These are phyloP conservation scores for Acanthis flammea DNA, from an alignment of 2,797 vertebrate species.

Conservation along the genomic window DNA sequence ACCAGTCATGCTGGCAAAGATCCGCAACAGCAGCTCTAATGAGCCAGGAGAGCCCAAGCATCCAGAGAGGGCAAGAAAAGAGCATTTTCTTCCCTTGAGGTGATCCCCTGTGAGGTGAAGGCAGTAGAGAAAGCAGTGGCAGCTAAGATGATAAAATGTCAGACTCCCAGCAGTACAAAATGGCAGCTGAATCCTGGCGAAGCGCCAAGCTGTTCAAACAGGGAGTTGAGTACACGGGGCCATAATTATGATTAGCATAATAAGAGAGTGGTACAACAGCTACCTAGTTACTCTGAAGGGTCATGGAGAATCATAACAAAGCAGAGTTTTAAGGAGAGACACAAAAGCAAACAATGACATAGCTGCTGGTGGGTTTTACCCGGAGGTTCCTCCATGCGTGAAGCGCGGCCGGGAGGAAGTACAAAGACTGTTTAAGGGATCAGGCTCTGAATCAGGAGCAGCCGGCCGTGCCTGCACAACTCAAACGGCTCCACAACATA, in stretches of 20 bases:
- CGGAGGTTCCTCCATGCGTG: slow-evolving; percentile 37
- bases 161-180: slow-evolving; percentile 47
- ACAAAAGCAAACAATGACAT: slow-evolving; percentile 48
- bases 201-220: slow-evolving; percentile 3
- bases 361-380: slow-evolving; percentile 12
- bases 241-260: slow-evolving; percentile 34
- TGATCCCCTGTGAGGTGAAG: not conserved
- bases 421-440: slow-evolving; percentile 38
- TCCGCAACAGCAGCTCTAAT: accelerated
- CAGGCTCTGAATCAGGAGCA: not conserved
- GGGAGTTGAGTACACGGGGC: not conserved
- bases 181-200: slow-evolving; percentile 44
- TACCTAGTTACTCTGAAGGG: slow-evolving; percentile 31
- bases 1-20: not conserved
- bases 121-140: not conserved
- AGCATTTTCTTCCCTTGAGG: not conserved
- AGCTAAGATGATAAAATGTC: slow-evolving; percentile 50
- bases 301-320: slow-evolving; percentile 37
- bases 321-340: slow-evolving; percentile 34
- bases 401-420: not conserved
- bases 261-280: slow-evolving; percentile 32
- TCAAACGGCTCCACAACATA: not conserved
- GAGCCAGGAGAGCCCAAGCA: not conserved
- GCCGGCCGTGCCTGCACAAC: not conserved
- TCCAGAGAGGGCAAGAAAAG: not conserved